Conservation (phyloP, 2,888 invertebrate genomes). For the Cephus sareptanus region DNA sequence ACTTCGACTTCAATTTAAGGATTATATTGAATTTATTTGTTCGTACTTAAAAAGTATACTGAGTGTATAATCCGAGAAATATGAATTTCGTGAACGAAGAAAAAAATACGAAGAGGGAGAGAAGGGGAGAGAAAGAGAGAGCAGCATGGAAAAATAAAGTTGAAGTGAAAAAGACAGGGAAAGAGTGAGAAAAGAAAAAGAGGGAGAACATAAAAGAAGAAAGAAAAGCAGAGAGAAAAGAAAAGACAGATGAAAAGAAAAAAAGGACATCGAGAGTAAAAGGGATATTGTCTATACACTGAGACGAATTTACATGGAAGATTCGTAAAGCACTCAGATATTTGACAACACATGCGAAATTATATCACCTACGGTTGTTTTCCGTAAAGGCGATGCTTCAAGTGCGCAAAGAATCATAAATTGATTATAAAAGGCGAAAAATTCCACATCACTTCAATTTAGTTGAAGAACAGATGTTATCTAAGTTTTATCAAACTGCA, state of each 20-base stretch:
- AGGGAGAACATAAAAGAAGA: no score
- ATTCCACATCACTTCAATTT: background rate
- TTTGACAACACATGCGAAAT: background rate
- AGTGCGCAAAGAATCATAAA: background rate
- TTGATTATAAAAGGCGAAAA: background rate
- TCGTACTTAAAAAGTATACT: constrained; percentile 31
- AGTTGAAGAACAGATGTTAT: background rate
- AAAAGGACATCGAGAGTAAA: no score
- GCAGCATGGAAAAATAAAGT: background rate
- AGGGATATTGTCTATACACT: background rate
- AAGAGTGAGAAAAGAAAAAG: background rate
- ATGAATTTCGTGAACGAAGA: constrained; percentile 3
- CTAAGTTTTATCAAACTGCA: background rate
- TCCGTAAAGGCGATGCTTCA: background rate
- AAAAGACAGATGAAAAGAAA: background rate
- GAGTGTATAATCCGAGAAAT: constrained; percentile 13
- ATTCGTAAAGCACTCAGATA: background rate
- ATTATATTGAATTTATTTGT: constrained; percentile 30
- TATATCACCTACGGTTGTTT: background rate
- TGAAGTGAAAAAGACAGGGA: constrained; percentile 3
- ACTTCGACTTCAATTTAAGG: constrained; percentile 29
- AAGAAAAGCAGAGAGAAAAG: constrained; percentile 9
- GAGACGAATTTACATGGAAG: background rate
- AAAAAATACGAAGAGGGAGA: constrained; percentile 7
- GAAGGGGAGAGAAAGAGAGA: constrained; percentile 13